phyloP scores from a whole-genome alignment of 2,797 vertebrate genomes.

The Cirrhinus mrigala region DNA sequence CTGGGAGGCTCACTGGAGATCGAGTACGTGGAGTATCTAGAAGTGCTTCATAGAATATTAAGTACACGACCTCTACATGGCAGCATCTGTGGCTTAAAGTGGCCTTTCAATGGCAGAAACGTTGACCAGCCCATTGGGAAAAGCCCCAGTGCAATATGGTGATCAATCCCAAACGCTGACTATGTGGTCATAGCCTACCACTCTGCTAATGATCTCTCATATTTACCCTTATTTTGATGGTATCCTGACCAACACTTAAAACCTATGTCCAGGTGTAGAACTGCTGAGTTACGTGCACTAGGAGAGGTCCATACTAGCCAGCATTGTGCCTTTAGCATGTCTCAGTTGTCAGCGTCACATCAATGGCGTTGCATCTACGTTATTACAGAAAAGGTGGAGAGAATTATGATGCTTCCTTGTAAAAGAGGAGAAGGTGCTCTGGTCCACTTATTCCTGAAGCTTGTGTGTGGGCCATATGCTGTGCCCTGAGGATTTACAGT shows the following conservation, averaged over 20 bases:
- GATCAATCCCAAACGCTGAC: neutral
- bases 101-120: neutral
- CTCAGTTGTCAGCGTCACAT: neutral
- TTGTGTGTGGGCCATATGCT: constrained; percentile 27
- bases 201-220: neutral
- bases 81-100: neutral
- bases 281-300: neutral
- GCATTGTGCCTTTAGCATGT: neutral
- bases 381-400: neutral
- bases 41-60: neutral
- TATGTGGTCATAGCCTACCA: neutral
- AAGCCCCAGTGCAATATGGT: neutral
- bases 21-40: neutral
- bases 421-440: constrained; percentile 5
- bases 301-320: neutral
- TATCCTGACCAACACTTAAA: neutral
- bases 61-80: neutral
- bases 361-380: neutral
- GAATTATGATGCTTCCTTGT: neutral
- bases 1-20: neutral
- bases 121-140: neutral
- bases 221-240: neutral
- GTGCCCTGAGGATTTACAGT: constrained; percentile 27
- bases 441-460: neutral
- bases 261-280: neutral